Evolutionary conservation across 2,888 invertebrate species (phyloP).

Genomic region (Erynnis tages): DNA sequence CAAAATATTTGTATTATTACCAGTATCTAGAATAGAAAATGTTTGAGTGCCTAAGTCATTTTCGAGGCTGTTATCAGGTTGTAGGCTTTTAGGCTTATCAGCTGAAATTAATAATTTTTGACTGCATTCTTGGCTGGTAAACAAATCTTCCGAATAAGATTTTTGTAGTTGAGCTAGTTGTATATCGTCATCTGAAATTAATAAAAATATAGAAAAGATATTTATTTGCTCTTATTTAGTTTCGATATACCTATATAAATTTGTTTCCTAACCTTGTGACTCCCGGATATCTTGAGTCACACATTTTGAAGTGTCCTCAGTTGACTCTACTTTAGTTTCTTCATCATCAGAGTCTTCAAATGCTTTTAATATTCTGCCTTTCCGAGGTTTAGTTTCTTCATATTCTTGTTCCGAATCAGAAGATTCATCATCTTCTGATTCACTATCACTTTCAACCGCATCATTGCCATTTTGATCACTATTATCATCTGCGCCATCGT

Average conservation of each 20-base stretch:
- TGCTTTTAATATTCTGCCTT: conserved; percentile 71
- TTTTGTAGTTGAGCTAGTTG: conserved; percentile 59
- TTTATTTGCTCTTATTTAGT: not conserved
- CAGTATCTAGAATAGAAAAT: conserved; percentile 51
- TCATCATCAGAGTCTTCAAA: conserved; percentile 77
- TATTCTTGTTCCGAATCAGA: conserved; percentile 58
- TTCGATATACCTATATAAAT: not conserved
- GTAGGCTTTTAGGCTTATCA: conserved; percentile 26
- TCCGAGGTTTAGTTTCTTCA: conserved; percentile 48
- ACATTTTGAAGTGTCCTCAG: not conserved
- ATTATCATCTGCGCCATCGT: conserved; percentile 45
- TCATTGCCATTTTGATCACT: conserved; percentile 46
- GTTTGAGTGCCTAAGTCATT: conserved; percentile 33
- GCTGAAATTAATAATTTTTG: conserved; percentile 26
- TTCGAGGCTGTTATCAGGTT: conserved; percentile 24
- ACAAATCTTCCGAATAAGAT: conserved; percentile 57
- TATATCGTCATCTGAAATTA: conserved; percentile 60
- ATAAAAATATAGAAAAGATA: too few relatives aligned
- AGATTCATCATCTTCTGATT: conserved; percentile 42
- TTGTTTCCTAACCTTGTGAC: conserved; percentile 54
- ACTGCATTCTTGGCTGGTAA: conserved; percentile 54
- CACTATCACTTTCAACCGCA: conserved; percentile 43
- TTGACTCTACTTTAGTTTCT: conserved; percentile 29
- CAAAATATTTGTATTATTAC: conserved; percentile 21
- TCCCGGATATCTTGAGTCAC: conserved; percentile 35